Base-by-base conservation (phyloP, 2,797 vertebrate genomes). In the Helicolenus hilgendorfi region DNA sequence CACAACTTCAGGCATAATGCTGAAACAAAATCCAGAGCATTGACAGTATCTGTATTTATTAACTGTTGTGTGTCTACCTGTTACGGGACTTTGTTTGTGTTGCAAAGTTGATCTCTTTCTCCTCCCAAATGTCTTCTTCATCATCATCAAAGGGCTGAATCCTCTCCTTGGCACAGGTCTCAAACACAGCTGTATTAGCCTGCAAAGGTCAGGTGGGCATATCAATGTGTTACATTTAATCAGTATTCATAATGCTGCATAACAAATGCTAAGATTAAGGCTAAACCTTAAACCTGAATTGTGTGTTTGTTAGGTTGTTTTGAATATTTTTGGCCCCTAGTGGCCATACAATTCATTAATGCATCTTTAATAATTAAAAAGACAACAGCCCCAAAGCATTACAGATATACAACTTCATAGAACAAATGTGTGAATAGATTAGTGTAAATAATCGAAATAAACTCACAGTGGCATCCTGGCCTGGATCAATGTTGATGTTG, bases 121-220 rank as follows among this genome's bases (percentile, higher is more conserved):
- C 98, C 41, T 99, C 98, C 98, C 98, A 99, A 86, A 99, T 98
- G 72, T 99, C 98, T 22, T 99, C 98, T n/a, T 98, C 98, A 13
- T 98, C 98, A 20, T 99, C 98, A 13, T 98, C 98, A 22, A 99
- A 99, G 2, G 98, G 98, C 67, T 99, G 98, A 92, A 99, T 98
- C 49, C 96, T 97, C 86, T 99, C 98, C 4, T 98, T 98, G 90
- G 98, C 98, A 91, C 98, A 98, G 56, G 98, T 98, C 93, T 99
- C 98, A 78, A 99, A 99, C 63, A 98, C 97, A 88, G 98, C 97
- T 3, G 97, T 95, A 1, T 97, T 98, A 79, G 98, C 96, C 98
- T 98, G 67, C 11, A 92, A 26, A 88, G 38, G 79, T 60, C 62
- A 79, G 10, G 31, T 6, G 5, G 11, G 60, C 14, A 9, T 60